Evolutionary conservation across 37 sponge, comb jelly and placozoan species (phyloP).

Genomic region (Cliona cf. orientalis): DNA sequence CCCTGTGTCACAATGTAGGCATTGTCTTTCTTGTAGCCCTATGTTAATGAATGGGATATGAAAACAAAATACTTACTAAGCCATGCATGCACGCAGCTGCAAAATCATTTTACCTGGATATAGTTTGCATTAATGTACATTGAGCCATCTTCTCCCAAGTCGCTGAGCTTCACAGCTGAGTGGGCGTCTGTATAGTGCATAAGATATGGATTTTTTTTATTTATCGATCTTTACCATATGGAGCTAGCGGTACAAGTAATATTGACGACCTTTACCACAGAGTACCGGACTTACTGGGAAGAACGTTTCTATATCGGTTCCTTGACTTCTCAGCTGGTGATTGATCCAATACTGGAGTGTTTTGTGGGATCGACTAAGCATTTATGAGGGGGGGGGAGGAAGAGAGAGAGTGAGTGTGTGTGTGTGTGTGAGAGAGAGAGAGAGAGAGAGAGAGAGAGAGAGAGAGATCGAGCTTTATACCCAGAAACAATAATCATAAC

Average conservation of each 20-base stretch:
- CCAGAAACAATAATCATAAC: too few relatives aligned
- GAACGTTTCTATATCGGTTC: slow-evolving; percentile 71
- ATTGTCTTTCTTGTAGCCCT: slow-evolving; percentile 59
- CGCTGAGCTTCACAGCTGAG: slow-evolving; percentile 56
- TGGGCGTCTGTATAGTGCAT: slow-evolving; percentile 54
- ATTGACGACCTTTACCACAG: background rate
- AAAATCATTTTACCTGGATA: slow-evolving; percentile 45
- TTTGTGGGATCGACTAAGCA: slow-evolving; percentile 56
- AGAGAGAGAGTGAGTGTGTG: too few relatives aligned
- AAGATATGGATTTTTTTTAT: background rate
- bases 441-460: too few relatives aligned
- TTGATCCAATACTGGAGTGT: slow-evolving; percentile 4
- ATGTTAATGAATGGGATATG: background rate
- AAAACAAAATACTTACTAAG: background rate
- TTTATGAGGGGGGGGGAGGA: too few relatives aligned
- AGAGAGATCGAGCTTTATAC: too few relatives aligned
- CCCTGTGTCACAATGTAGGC: slow-evolving; percentile 81
- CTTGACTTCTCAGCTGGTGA: slow-evolving; percentile 43
- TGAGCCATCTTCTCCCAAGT: slow-evolving; percentile 38
- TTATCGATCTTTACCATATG: background rate
- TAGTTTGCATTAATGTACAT: slow-evolving; percentile 90
- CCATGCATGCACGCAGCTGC: background rate
- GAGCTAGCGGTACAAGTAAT: background rate
- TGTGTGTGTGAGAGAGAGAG: too few relatives aligned
- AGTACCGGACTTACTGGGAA: slow-evolving; percentile 46